phyloP scores from a whole-genome alignment of 2,113 vertebrate species.

The Carassius carassius region DNA sequence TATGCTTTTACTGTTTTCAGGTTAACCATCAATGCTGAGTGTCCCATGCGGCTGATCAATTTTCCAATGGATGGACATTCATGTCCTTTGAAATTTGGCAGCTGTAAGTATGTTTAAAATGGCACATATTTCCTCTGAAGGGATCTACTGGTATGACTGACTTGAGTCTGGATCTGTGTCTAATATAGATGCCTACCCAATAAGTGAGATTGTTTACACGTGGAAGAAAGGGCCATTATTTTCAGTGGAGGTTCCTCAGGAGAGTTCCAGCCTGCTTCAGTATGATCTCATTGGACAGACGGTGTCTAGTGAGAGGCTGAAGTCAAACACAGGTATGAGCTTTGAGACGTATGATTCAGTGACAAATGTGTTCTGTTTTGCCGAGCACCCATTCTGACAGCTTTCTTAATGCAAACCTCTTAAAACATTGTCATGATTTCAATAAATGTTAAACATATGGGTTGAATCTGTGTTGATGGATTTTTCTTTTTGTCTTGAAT shows the following conservation, averaged over 20 bases:
- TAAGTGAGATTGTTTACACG: constrained; percentile 81
- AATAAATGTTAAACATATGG: background rate
- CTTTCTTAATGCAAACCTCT: background rate
- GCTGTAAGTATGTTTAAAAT: constrained; percentile 72
- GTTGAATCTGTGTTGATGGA: background rate
- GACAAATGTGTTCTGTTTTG: background rate
- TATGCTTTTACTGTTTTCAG: constrained; percentile 56
- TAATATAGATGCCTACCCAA: constrained; percentile 78
- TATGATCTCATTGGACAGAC: constrained; percentile 84
- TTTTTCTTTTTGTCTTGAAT: background rate
- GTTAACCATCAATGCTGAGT: constrained; percentile 83
- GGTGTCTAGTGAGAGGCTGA: constrained; percentile 78
- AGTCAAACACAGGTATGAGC: constrained; percentile 78
- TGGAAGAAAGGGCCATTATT: constrained; percentile 81
- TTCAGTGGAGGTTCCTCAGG: constrained; percentile 80
- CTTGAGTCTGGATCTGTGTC: constrained; percentile 35
- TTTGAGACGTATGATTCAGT: background rate
- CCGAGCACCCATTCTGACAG: background rate
- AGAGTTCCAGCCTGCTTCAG: constrained; percentile 80
- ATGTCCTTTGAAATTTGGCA: constrained; percentile 83
- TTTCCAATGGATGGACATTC: constrained; percentile 84
- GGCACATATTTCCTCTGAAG: background rate
- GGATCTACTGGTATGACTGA: constrained; percentile 40
- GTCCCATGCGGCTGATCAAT: constrained; percentile 83
- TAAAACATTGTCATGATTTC: background rate